Evolutionary conservation across 2,888 invertebrate species (phyloP).

Genomic region (Drosophila picticornis): DNA sequence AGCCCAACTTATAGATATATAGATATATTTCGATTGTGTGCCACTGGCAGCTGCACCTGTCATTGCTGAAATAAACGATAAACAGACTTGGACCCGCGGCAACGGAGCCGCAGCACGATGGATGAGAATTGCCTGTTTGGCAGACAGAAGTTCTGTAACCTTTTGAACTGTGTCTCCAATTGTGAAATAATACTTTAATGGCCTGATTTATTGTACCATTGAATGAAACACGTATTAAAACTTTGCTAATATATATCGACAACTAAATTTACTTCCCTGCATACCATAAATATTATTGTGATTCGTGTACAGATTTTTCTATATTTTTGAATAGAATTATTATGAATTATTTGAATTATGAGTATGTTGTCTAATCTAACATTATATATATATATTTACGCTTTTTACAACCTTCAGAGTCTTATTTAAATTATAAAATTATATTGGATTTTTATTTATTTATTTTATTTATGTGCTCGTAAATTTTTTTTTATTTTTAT

Average conservation of each 20-base stretch:
- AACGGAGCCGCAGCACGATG: conserved; percentile 53
- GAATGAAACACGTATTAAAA: conserved; percentile 28
- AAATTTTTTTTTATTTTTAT: background rate
- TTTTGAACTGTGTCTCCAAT: conserved; percentile 61
- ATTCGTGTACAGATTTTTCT: conserved; percentile 8
- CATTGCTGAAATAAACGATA: conserved; percentile 76
- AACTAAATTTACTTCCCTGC: conserved; percentile 17
- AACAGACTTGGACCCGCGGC: conserved; percentile 58
- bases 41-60: conserved; percentile 76
- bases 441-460: background rate
- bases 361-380: background rate
- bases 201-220: conserved; percentile 37
- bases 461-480: background rate
- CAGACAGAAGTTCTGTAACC: conserved; percentile 62
- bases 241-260: conserved; percentile 16
- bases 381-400: background rate
- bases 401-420: background rate
- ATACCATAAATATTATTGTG: conserved; percentile 7
- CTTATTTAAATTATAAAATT: too few species aligned
- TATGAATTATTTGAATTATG: background rate
- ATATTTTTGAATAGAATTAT: background rate
- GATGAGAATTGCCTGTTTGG: conserved; percentile 58
- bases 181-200: conserved; percentile 47
- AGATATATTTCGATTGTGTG: conserved; percentile 56
- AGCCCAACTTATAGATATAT: conserved; percentile 40